A percentile compares a stretch with the other conserved stretches of the same genome.
phyloP scores from a whole-genome alignment of 2,113 vertebrate genomes.

The Hassar affinis region DNA sequence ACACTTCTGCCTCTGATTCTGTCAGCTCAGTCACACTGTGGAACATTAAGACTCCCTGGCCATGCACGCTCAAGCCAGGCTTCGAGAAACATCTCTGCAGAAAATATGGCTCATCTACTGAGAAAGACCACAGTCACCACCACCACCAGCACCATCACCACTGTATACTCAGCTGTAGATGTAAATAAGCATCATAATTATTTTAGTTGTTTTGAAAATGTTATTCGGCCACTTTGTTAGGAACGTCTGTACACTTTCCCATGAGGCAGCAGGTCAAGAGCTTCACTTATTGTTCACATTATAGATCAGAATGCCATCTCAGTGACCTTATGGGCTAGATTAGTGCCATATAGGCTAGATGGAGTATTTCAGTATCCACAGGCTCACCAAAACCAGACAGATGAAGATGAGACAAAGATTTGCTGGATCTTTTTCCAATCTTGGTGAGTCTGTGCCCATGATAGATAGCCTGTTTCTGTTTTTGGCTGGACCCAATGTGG shows the following conservation, averaged over 20 bases:
- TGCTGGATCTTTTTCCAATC: neutral
- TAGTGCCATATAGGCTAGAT: neutral
- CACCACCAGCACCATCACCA: no score
- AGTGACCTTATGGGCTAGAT: no score
- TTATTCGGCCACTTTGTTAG: no score
- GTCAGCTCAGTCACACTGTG: conserved; percentile 35
- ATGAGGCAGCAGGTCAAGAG: neutral
- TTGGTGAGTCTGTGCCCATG: neutral
- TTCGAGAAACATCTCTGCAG: neutral
- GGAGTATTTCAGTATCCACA: neutral
- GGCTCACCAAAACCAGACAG: neutral
- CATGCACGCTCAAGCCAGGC: neutral
- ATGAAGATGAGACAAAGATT: neutral
- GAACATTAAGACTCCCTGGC: neutral
- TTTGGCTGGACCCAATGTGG: neutral
- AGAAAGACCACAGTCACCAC: neutral
- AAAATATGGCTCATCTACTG: neutral
- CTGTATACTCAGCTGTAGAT: neutral
- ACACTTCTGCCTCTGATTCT: conserved; percentile 1
- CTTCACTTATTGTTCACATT: neutral
- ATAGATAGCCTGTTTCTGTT: neutral
- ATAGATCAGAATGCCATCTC: neutral
- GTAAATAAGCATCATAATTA: neutral
- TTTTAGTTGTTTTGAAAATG: neutral
- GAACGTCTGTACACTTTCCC: neutral